A percentile compares a stretch with the other conserved stretches of the same genome.
Evolutionary conservation across 1,140 invertebrate genomes (phyloP).

Genomic region (Archivesica marissinica): DNA sequence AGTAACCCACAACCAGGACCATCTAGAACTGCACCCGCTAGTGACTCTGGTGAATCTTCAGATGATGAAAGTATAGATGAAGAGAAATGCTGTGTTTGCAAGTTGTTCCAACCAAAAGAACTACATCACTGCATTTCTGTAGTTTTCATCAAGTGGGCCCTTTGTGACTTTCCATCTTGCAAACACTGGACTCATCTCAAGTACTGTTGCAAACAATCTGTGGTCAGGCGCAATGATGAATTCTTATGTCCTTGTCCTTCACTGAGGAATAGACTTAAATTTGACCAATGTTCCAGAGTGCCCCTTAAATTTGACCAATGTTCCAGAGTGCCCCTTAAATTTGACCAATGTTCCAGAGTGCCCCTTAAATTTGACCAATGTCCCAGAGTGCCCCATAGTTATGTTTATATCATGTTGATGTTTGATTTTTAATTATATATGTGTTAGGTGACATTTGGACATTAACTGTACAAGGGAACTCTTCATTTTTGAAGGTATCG

Average conservation of each 20-base stretch:
- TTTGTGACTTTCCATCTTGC: conserved; percentile 16
- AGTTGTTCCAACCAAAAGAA: conserved; percentile 28
- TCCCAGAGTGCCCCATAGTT: too few relatives aligned
- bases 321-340: too few relatives aligned
- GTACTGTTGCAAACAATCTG: not conserved
- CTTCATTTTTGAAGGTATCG: too few relatives aligned
- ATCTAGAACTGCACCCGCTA: not conserved
- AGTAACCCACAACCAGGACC: not conserved
- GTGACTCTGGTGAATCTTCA: not conserved
- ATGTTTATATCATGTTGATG: too few relatives aligned
- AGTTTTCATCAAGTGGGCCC: conserved; percentile 23
- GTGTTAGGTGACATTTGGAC: too few relatives aligned
- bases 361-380: too few relatives aligned
- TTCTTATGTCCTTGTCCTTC: too few relatives aligned
- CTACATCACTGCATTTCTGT: conserved; percentile 11
- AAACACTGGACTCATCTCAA: conserved; percentile 14
- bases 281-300: too few relatives aligned
- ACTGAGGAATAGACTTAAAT: not conserved
- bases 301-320: too few relatives aligned
- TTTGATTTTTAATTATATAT: too few relatives aligned
- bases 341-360: too few relatives aligned
- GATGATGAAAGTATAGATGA: not conserved
- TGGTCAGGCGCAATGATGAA: not conserved
- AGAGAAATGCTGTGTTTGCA: conserved; percentile 37
- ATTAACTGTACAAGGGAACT: too few relatives aligned